phyloP scores from a whole-genome alignment of 2,797 vertebrate genomes.

The Diplodus sargus region DNA sequence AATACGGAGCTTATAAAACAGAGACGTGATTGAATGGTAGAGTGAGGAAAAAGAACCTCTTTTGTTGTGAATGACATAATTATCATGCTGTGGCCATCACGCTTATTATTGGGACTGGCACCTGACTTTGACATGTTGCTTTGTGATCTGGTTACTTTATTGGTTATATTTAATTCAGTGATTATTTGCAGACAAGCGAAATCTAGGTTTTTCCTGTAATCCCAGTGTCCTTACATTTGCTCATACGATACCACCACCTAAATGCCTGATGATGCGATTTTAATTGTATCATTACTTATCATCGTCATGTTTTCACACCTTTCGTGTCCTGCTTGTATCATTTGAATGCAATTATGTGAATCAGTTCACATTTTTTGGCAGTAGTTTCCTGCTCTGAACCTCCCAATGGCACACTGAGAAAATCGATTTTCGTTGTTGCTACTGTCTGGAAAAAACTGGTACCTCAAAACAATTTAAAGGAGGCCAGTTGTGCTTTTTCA shows the following conservation, averaged over 20 bases:
- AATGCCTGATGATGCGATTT: slow-evolving; percentile 8
- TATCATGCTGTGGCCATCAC: slow-evolving; percentile 16
- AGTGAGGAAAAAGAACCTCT: background rate
- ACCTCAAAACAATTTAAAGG: background rate
- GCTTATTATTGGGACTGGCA: slow-evolving; percentile 7
- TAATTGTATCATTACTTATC: slow-evolving; percentile 11
- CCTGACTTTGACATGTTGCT: slow-evolving; percentile 22
- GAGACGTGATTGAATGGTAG: slow-evolving; percentile 8
- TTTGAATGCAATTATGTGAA: slow-evolving; percentile 11
- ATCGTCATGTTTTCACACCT: slow-evolving; percentile 16
- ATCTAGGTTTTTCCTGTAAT: background rate
- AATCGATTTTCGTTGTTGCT: background rate
- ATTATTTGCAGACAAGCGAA: background rate
- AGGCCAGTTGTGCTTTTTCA: too few species aligned
- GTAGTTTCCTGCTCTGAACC: slow-evolving; percentile 1
- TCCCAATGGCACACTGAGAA: background rate
- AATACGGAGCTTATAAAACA: slow-evolving; percentile 33
- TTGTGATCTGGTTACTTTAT: slow-evolving; percentile 8
- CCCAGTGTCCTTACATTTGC: background rate
- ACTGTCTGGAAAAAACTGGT: background rate
- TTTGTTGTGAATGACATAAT: slow-evolving; percentile 31
- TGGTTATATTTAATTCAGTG: slow-evolving; percentile 16
- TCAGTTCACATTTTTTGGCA: background rate
- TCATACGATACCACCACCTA: slow-evolving; percentile 1
- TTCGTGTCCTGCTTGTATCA: background rate